Evolutionary conservation across 2,113 vertebrate species (phyloP).

Genomic region (Microcebus murinus): DNA sequence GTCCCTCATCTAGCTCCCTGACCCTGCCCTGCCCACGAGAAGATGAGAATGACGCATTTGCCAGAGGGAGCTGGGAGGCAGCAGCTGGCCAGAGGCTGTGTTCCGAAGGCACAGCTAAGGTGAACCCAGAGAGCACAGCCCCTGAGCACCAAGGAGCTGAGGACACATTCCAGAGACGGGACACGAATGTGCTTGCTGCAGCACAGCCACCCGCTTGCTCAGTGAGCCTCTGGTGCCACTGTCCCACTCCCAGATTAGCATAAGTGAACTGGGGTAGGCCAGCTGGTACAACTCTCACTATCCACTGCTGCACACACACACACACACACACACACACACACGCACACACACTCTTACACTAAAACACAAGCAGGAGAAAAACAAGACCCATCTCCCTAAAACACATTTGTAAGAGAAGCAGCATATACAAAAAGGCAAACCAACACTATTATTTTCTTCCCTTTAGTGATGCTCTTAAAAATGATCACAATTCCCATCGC

Average conservation of each 20-base stretch:
- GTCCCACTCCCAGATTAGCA: background rate
- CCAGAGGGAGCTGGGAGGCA: background rate
- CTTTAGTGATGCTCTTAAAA: constrained; percentile 19
- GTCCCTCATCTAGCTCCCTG: background rate
- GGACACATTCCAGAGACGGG: background rate
- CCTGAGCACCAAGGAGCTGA: background rate
- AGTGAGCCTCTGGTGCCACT: background rate
- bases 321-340: no score
- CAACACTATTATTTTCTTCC: background rate
- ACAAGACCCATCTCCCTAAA: background rate
- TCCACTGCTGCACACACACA: background rate
- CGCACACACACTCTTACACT: background rate
- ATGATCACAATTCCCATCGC: background rate
- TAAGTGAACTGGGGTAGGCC: background rate
- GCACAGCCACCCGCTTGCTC: background rate
- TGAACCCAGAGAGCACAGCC: background rate
- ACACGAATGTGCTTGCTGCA: background rate
- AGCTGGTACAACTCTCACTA: background rate
- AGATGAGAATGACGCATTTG: background rate
- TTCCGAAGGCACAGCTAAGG: background rate
- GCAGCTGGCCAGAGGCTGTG: background rate
- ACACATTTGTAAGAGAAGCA: background rate
- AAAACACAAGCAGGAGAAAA: background rate
- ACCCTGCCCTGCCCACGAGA: background rate
- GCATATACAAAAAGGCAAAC: background rate